Conservation (phyloP, 2,113 vertebrate species). For the Odontophorus gujanensis region DNA sequence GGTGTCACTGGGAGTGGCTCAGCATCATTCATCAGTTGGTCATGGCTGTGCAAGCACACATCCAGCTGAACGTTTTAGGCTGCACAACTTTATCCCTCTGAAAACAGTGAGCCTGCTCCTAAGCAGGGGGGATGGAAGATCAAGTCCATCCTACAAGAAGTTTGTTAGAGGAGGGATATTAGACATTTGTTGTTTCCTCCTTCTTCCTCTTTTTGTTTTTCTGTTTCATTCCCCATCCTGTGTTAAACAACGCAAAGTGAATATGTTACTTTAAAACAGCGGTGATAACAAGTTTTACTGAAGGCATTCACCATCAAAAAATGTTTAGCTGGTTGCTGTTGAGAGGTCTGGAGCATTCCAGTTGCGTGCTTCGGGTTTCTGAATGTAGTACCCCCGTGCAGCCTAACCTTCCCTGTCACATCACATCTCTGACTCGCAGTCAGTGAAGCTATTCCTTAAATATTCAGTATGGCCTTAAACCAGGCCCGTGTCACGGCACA, state of each 20-base stretch:
- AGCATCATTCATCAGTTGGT: not conserved
- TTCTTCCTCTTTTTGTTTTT: not conserved
- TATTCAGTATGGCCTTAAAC: constrained; percentile 52
- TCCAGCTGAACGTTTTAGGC: not conserved
- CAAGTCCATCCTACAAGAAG: not conserved
- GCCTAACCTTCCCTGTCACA: constrained; percentile 42
- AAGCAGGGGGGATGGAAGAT: not conserved
- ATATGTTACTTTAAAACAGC: not conserved
- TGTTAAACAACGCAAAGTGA: not conserved
- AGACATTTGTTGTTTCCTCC: not conserved
- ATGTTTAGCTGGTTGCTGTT: not conserved
- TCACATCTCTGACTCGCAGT: constrained; percentile 31
- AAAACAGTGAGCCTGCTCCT: not conserved
- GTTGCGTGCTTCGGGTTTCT: not conserved
- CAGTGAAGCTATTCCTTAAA: constrained; percentile 33
- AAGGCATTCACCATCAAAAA: not conserved
- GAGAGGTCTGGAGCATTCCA: not conserved
- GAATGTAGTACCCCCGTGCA: not conserved
- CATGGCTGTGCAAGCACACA: not conserved
- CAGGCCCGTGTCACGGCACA: not conserved
- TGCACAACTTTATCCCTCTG: not conserved
- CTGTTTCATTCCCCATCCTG: accelerated
- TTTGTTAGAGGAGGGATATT: not conserved
- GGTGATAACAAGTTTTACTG: not conserved
- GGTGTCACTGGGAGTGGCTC: not conserved